A percentile compares a stretch with the other conserved stretches of the same genome.
These are phyloP conservation scores for Macrosteles quadrilineatus DNA, from an alignment of 1,140 invertebrate genomes.

Conservation along the genomic window DNA sequence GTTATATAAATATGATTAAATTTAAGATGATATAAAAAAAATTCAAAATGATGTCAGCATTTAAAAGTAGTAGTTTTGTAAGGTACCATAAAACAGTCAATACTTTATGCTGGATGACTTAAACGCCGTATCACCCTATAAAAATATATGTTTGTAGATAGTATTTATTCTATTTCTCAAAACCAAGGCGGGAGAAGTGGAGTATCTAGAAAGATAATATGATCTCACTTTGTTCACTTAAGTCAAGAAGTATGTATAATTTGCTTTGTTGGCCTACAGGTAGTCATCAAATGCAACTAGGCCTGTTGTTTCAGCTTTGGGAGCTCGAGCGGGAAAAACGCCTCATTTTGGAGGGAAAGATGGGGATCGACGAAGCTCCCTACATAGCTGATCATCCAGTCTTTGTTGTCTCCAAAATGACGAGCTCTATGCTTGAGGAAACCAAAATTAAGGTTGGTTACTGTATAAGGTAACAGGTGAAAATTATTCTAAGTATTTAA, in stretches of 20 bases:
- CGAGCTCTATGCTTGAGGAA: slow-evolving; percentile 59
- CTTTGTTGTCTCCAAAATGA: slow-evolving; percentile 64
- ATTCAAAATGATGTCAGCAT: too few relatives aligned
- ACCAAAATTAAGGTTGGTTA: slow-evolving; percentile 55
- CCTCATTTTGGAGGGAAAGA: slow-evolving; percentile 63
- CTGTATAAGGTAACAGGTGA: too few relatives aligned
- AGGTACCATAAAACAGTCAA: too few relatives aligned
- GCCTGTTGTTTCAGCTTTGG: slow-evolving; percentile 53
- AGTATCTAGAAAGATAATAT: background rate
- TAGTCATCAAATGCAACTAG: too few relatives aligned
- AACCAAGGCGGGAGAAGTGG: too few relatives aligned
- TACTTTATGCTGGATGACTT: too few relatives aligned
- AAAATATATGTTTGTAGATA: background rate
- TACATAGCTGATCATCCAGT: slow-evolving; percentile 66
- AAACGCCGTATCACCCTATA: too few relatives aligned
- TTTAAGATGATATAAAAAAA: too few relatives aligned
- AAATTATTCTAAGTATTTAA: too few relatives aligned
- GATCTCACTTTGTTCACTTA: background rate
- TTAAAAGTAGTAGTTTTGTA: too few relatives aligned
- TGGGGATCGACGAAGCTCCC: slow-evolving; percentile 60
- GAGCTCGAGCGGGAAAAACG: slow-evolving; percentile 67
- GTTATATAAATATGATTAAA: too few relatives aligned
- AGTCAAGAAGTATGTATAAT: background rate
- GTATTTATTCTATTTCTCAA: background rate
- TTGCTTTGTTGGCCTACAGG: background rate